Percentiles rank a stretch among this genome's conserved stretches.
Evolutionary conservation across 2,797 vertebrate genomes (phyloP).

Genomic region (Ctenosaura bakeri): DNA sequence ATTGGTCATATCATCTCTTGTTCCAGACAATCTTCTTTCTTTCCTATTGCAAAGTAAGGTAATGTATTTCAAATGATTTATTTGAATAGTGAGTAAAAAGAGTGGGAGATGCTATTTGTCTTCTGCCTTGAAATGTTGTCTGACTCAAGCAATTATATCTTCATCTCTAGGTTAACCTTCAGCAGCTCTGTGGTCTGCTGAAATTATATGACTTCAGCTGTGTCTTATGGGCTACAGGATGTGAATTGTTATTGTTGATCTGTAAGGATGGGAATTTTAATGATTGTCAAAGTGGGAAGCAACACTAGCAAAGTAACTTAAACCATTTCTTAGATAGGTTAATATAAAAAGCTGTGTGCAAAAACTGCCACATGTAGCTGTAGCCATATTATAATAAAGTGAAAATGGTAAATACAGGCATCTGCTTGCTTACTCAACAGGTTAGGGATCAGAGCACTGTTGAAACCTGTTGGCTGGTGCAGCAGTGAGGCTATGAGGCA

Average conservation of each 20-base stretch:
- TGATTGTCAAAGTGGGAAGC: constrained; percentile 1
- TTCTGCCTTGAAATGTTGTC: constrained; percentile 74
- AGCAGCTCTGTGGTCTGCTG: constrained; percentile 70
- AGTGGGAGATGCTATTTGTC: constrained; percentile 74
- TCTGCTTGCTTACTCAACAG: no score
- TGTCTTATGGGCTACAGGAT: constrained; percentile 72
- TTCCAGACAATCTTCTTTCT: constrained; percentile 46
- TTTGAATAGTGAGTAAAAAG: constrained; percentile 73
- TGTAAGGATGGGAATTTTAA: constrained; percentile 48
- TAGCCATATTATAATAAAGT: not conserved
- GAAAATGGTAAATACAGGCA: not conserved
- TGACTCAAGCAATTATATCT: constrained; percentile 71
- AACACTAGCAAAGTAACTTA: not conserved
- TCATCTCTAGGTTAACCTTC: constrained; percentile 74
- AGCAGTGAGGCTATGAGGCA: no score
- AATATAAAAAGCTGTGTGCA: not conserved
- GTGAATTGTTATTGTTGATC: constrained; percentile 65
- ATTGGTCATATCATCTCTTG: constrained; percentile 28
- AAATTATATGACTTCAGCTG: constrained; percentile 74
- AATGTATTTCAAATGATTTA: constrained; percentile 67
- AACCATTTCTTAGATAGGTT: not conserved
- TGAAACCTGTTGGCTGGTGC: no score
- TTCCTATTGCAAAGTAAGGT: constrained; percentile 45
- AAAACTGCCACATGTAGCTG: not conserved
- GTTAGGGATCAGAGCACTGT: no score